Base-by-base conservation (phyloP, 2,888 invertebrate species). In the Microplitis manilae region DNA sequence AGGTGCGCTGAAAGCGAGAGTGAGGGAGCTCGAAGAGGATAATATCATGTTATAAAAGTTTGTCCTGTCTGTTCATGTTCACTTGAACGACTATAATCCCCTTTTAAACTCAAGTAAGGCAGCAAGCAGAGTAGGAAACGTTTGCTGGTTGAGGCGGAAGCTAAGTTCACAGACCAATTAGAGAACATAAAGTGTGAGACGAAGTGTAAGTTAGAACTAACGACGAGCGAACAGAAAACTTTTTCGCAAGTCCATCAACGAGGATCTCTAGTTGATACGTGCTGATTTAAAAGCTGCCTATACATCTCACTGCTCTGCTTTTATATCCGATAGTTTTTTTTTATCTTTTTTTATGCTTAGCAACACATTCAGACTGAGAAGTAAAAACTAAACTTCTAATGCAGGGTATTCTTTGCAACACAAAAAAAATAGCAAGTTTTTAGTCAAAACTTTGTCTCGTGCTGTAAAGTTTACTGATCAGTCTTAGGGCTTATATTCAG, bases 71-170 rank as follows among this genome's bases (percentile, higher is more conserved):
- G 65, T 68, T 68, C 68, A 68, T 40, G 68, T 38, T 68, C 38
- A 40, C 41, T 68, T 41, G 39, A 70, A 50, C 70, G 41, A 50
- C 50, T 70, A 30, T 60, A 70, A 70, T 70, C 60, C 60, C 65
- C 70, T 70, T 50, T 59, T 59, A 70, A 70, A 30, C 20, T 70
- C 20, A 59, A 70, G 70, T 59, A 59, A 70, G 50, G 50, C 30
- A 60, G 17, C 50, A 8, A 13, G 9, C 13, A 50, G 9, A 13
- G 50, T 50, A 70, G 70, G 59, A 72, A 72, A 61, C 62, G 62
- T 72, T 62, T 72, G 62, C 72, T 72, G 64, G 60, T 39, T 38
- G 62, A 70, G 41, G 59, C 70, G 70, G 70, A 70, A 70, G 70
- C 20, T 30, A 70, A 70, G 70, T 70, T 70, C 60, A 60, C 70